Evolutionary conservation across 2,888 invertebrate species (phyloP), one percentile per base, ranked within the genome.

Genomic region (Resseliella maxima): DNA sequence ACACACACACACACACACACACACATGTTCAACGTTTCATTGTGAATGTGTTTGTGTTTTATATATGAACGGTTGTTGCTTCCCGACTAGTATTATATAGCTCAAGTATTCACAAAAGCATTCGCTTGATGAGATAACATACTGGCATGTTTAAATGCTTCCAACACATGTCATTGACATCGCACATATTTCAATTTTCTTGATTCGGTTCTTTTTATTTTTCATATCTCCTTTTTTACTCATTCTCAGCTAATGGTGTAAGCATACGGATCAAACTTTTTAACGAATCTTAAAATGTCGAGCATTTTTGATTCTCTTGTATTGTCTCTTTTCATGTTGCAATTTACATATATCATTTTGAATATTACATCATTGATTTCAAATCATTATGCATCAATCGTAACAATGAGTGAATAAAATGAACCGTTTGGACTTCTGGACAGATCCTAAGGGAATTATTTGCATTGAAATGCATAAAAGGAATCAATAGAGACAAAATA

Each of bases 111-210:
- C 31, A 64, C 64, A 64, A 81, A n/a, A 81, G 38, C 38, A 83
- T 83, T 38, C n/a, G n/a, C 38, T 36, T 8, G 15, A 72, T 18
- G 31, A 27, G 72, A 72, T 72, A 72, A 72, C 72, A 72, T 72
- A 72, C 72, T 72, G 72, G 72, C 72, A 72, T 72, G 31, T 72
- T 83, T 83, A 36, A 38, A 38, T 83, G 83, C 38, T 8, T 83
- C 38, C 24, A 83, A 36, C 83, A 83, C 83, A 83, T 83, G 83
- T 83, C 83, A 83, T 83, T 83, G 83, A 83, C 83, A 83, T 83
- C 38, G 24, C 24, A 38, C 38, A 83, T 24, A 83, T 83, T 81
- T 36, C 18, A n/a, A n/a, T 21, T 36, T 21, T 10, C 18, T 81
- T 36, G n/a, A 21, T 36, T 27, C 21, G 81, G 1, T 81, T 50